These are phyloP conservation scores for Parapristionchus giblindavisi DNA, from an alignment of 2,888 invertebrate genomes.

Conservation along the genomic window DNA sequence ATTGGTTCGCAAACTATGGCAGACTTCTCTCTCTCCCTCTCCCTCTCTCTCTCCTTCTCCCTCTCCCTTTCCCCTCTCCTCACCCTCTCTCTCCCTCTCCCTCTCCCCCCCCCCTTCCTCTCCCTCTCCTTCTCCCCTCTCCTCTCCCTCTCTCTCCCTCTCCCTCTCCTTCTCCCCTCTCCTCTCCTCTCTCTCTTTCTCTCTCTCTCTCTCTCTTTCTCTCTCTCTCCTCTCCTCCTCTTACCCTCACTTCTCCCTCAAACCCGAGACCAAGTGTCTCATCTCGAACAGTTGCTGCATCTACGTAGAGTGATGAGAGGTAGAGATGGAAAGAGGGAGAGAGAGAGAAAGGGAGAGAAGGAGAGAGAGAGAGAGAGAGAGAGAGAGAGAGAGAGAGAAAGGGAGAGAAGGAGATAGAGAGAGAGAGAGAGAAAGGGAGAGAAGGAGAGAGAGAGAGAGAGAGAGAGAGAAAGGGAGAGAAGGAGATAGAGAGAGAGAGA, in stretches of 20 bases:
- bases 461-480: background rate
- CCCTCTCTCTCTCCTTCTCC: too few relatives aligned
- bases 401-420: too few relatives aligned
- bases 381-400: too few relatives aligned
- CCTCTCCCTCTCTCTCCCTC: background rate
- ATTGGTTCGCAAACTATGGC: too few relatives aligned
- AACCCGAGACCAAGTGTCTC: background rate
- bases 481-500: background rate
- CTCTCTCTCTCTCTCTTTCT: slow-evolving; percentile 10
- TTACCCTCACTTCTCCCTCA: background rate
- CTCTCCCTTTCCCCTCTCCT: background rate
- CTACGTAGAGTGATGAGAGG: too few relatives aligned
- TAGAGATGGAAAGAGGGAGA: background rate
- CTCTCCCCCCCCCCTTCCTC: background rate
- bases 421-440: too few relatives aligned
- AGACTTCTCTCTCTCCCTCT: too few relatives aligned
- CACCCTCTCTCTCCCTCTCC: background rate
- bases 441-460: background rate
- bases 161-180: background rate
- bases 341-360: too few relatives aligned
- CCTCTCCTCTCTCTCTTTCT: slow-evolving; percentile 3
- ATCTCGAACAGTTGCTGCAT: background rate
- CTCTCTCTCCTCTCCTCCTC: background rate
- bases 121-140: background rate
- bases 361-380: too few relatives aligned